A percentile compares a stretch with the other conserved stretches of the same genome.
Evolutionary conservation across 2,113 vertebrate genomes (phyloP).

Genomic region (Anolis sagrei): DNA sequence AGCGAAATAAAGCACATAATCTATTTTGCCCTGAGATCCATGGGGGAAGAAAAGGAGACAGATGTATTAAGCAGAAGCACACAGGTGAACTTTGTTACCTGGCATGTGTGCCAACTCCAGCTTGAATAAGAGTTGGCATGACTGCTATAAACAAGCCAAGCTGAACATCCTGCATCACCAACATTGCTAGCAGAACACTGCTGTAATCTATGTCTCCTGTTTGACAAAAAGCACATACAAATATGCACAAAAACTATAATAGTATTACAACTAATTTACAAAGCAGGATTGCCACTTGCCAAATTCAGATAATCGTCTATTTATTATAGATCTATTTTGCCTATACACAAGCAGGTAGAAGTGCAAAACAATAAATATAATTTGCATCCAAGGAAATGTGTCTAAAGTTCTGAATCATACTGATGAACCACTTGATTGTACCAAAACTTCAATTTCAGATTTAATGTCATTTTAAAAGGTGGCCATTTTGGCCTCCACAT

Average conservation of each 20-base stretch:
- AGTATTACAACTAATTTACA: neutral
- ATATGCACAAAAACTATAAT: neutral
- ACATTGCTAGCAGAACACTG: constrained; percentile 91
- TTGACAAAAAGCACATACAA: neutral
- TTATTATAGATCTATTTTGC: neutral
- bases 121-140: constrained; percentile 94
- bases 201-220: constrained; percentile 94
- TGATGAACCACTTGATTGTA: neutral
- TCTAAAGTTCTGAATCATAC: neutral
- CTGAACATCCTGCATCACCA: constrained; percentile 97
- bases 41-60: neutral
- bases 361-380: neutral
- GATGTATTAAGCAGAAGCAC: neutral
- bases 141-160: constrained; percentile 93
- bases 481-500: neutral
- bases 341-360: neutral
- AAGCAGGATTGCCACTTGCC: neutral
- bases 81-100: constrained; percentile 74
- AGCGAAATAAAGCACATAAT: neutral
- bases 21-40: neutral
- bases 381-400: neutral
- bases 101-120: constrained; percentile 79
- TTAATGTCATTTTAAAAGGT: too few relatives aligned
- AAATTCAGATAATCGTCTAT: neutral
- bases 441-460: neutral